These are phyloP conservation scores for Umimayanthus kanabou DNA, from an alignment of 92 coral and sea anemone species.

Conservation along the genomic window DNA sequence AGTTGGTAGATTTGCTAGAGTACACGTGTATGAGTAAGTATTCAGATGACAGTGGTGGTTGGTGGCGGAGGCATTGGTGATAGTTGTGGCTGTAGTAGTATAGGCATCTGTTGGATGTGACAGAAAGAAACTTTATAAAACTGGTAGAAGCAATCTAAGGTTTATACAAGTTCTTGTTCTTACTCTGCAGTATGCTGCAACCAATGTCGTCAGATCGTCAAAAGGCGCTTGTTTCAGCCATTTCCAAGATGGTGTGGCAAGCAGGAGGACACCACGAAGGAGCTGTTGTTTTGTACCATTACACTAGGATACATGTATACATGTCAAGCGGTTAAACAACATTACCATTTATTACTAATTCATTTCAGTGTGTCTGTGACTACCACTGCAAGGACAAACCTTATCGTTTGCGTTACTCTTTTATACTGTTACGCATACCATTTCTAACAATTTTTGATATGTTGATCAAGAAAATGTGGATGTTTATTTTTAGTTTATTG, in stretches of 20 bases:
- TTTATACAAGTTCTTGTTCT: background rate
- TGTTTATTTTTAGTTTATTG: too few relatives aligned
- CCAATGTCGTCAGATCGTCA: conserved; percentile 78
- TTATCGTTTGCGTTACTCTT: background rate
- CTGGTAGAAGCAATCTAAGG: background rate
- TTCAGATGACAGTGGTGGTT: too few relatives aligned
- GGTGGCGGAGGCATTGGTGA: too few relatives aligned
- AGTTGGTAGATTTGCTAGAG: background rate
- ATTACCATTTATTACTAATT: background rate
- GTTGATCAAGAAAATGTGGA: background rate
- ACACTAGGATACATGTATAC: background rate
- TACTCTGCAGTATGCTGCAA: conserved; percentile 54
- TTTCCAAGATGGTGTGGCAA: conserved; percentile 74
- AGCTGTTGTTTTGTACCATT: conserved; percentile 64
- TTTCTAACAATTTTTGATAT: background rate
- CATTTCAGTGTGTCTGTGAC: background rate
- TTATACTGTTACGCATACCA: too few relatives aligned
- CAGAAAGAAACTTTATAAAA: too few relatives aligned
- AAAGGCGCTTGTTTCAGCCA: conserved; percentile 72
- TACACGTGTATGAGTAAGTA: too few relatives aligned
- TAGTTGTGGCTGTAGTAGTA: too few relatives aligned
- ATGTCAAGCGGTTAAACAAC: background rate
- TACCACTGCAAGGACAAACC: background rate
- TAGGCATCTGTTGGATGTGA: too few relatives aligned
- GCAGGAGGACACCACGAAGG: conserved; percentile 68